phyloP scores from a whole-genome alignment of 2,797 vertebrate genomes.

The Thamnophis elegans region DNA sequence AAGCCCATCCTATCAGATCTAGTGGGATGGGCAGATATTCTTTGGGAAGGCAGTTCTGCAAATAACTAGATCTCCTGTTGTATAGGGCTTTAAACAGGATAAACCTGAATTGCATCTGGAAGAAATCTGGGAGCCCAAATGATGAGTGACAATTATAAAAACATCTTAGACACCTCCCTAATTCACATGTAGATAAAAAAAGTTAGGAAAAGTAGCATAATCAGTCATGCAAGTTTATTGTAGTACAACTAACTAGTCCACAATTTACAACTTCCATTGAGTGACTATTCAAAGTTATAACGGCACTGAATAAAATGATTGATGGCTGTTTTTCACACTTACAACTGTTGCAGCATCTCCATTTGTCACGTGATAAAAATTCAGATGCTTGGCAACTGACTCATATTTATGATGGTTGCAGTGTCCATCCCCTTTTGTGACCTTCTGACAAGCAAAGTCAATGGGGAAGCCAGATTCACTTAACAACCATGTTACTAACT shows the following conservation, averaged over 20 bases:
- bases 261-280: neutral
- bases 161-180: neutral
- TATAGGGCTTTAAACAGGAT: neutral
- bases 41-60: neutral
- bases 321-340: neutral
- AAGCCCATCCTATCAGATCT: neutral
- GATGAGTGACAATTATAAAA: neutral
- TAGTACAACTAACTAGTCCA: neutral
- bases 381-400: too few species aligned
- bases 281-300: neutral
- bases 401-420: neutral
- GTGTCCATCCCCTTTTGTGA: neutral
- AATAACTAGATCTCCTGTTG: neutral
- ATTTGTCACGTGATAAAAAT: too few species aligned
- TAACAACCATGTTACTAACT: neutral
- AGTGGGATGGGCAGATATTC: neutral
- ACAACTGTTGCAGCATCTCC: neutral
- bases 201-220: neutral
- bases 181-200: neutral
- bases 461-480: neutral
- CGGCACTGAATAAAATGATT: neutral
- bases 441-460: neutral
- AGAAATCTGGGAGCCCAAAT: neutral
- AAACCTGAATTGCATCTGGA: neutral
- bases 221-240: neutral